Conservation (phyloP, 1,140 invertebrate genomes). For the Dolichoris vasculosae region DNA sequence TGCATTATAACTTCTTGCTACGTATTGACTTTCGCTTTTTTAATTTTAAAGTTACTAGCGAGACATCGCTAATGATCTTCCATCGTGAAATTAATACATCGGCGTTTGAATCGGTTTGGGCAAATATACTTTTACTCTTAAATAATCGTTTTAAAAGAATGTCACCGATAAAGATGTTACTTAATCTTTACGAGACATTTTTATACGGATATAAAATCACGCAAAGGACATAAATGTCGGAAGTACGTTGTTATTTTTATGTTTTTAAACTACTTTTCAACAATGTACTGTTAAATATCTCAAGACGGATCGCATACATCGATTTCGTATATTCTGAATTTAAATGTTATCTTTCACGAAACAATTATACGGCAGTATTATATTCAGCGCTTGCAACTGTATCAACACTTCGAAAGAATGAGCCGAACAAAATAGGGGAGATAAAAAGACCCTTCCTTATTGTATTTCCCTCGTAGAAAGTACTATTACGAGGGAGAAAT, state of each 20-base stretch:
- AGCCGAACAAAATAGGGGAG: background rate
- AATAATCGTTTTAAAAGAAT: too few relatives aligned
- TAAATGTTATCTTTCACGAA: slow-evolving; percentile 23
- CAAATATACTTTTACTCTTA: too few relatives aligned
- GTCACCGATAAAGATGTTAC: too few relatives aligned
- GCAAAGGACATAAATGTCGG: too few relatives aligned
- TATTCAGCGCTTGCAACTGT: slow-evolving; percentile 12
- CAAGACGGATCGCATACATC: background rate
- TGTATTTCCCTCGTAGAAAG: slow-evolving; percentile 12
- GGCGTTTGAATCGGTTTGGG: too few relatives aligned
- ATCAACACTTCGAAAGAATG: slow-evolving; percentile 21
- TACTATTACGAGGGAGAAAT: slow-evolving; percentile 30
- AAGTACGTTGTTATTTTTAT: too few relatives aligned
- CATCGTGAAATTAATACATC: background rate
- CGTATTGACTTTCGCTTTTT: background rate
- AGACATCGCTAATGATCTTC: background rate
- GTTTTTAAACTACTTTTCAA: background rate
- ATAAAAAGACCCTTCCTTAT: slow-evolving; percentile 15
- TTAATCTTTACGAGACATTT: too few relatives aligned
- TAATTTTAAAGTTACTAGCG: background rate
- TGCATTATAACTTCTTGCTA: slow-evolving; percentile 37
- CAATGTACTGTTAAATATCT: background rate
- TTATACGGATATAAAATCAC: too few relatives aligned
- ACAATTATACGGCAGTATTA: slow-evolving; percentile 25
- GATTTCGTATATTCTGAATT: slow-evolving; percentile 2